phyloP scores from a whole-genome alignment of 2,797 vertebrate genomes.

The Pampus argenteus region DNA sequence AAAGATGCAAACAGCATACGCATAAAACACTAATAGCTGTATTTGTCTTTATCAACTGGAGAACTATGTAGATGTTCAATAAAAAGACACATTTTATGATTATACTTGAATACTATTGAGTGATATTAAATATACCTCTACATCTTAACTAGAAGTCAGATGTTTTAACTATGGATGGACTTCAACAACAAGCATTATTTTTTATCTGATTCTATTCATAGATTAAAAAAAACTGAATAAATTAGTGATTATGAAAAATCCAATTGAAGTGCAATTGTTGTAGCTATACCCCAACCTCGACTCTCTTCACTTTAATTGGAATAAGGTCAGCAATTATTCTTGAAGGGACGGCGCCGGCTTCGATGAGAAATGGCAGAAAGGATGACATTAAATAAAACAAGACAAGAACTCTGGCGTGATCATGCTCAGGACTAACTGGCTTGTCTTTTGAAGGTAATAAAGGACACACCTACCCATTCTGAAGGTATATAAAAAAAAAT shows the following conservation, averaged over 20 bases:
- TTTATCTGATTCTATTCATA: slow-evolving; percentile 9
- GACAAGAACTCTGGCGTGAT: slow-evolving; percentile 37
- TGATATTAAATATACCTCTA: background rate
- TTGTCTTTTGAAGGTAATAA: slow-evolving; percentile 40
- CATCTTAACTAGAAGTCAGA: too few relatives aligned
- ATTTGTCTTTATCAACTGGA: background rate
- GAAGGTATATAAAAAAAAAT: slow-evolving; percentile 8
- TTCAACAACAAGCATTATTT: slow-evolving; percentile 9
- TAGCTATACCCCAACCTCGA: background rate
- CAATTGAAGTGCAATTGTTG: slow-evolving; percentile 19
- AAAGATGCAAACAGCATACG: too few relatives aligned
- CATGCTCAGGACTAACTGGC: slow-evolving; percentile 19
- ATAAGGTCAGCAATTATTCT: slow-evolving; percentile 51
- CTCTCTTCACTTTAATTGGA: slow-evolving; percentile 48
- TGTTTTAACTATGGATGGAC: background rate
- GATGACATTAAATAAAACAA: slow-evolving; percentile 43
- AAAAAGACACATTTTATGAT: background rate
- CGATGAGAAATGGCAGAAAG: slow-evolving; percentile 39
- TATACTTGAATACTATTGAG: background rate
- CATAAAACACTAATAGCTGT: too few relatives aligned
- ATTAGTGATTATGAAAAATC: background rate
- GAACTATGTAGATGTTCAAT: background rate
- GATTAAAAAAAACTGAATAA: background rate
- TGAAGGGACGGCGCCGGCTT: slow-evolving; percentile 6
- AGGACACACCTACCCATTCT: slow-evolving; percentile 35